Evolutionary conservation across 2,113 vertebrate species (phyloP).

Genomic region (Cyphomyrus plagiostoma): DNA sequence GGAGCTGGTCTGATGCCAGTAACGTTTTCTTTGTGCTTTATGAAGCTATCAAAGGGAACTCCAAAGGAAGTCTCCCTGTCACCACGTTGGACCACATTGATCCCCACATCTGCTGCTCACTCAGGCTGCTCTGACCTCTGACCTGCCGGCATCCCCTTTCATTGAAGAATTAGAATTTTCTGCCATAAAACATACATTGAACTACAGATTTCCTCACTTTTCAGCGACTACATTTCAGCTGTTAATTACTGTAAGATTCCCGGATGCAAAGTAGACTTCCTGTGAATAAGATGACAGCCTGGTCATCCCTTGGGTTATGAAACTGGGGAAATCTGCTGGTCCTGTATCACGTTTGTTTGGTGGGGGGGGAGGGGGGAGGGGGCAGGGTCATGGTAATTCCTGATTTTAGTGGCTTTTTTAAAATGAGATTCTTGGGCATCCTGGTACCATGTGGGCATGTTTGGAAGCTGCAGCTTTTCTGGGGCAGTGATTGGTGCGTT

Average conservation of each 20-base stretch:
- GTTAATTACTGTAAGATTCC: neutral
- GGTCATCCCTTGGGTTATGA: neutral
- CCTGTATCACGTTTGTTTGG: neutral
- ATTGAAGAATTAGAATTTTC: neutral
- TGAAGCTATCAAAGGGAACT: slow-evolving; percentile 24
- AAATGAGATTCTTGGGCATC: neutral
- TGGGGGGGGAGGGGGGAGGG: neutral
- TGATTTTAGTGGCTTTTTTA: neutral
- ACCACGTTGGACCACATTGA: slow-evolving; percentile 9
- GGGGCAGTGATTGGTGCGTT: neutral
- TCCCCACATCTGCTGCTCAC: slow-evolving; percentile 19
- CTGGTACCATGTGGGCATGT: neutral
- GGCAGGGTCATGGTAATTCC: neutral
- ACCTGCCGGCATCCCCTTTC: neutral
- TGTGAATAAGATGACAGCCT: neutral
- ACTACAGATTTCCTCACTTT: neutral
- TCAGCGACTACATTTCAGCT: neutral
- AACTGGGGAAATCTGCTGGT: neutral
- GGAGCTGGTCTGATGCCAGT: neutral
- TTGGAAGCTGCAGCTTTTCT: neutral
- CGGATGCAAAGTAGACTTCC: neutral
- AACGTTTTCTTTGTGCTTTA: neutral
- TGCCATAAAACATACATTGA: slow-evolving; percentile 38
- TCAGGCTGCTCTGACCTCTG: neutral
- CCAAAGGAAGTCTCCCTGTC: slow-evolving; percentile 40